phyloP scores from a whole-genome alignment of 2,797 vertebrate genomes.

The Danio albolineatus region DNA sequence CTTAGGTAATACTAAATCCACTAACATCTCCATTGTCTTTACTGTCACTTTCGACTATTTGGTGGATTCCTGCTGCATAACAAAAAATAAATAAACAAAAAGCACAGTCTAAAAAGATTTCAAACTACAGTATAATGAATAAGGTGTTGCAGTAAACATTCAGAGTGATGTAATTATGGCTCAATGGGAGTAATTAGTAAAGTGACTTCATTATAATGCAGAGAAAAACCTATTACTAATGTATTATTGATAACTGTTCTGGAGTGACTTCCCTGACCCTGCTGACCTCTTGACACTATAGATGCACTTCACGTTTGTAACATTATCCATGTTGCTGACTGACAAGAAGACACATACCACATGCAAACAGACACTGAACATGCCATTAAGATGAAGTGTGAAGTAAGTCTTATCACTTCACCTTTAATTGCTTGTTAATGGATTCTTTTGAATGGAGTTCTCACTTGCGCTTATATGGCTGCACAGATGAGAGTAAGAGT shows the following conservation, averaged over 20 bases:
- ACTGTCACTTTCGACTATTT: not conserved
- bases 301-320: constrained; percentile 23
- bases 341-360: constrained; percentile 4
- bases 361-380: constrained; percentile 8
- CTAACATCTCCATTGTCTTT: not conserved
- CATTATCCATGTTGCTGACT: constrained; percentile 5
- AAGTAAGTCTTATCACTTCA: not conserved
- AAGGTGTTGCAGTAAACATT: not conserved
- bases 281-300: constrained; percentile 7
- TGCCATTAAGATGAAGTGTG: not conserved
- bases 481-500: constrained; percentile 43
- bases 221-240: not conserved
- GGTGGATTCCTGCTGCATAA: not conserved
- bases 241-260: constrained; percentile 9
- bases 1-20: no score
- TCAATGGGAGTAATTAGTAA: constrained; percentile 3
- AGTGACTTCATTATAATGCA: not conserved
- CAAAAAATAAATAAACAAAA: no score
- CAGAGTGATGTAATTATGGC: not conserved
- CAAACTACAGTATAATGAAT: not conserved
- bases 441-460: not conserved
- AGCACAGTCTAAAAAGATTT: not conserved
- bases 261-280: not conserved
- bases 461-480: not conserved
- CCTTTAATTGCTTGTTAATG: not conserved